These are phyloP conservation scores for Corbicula japonica DNA, from an alignment of 2,888 invertebrate genomes.

Conservation along the genomic window DNA sequence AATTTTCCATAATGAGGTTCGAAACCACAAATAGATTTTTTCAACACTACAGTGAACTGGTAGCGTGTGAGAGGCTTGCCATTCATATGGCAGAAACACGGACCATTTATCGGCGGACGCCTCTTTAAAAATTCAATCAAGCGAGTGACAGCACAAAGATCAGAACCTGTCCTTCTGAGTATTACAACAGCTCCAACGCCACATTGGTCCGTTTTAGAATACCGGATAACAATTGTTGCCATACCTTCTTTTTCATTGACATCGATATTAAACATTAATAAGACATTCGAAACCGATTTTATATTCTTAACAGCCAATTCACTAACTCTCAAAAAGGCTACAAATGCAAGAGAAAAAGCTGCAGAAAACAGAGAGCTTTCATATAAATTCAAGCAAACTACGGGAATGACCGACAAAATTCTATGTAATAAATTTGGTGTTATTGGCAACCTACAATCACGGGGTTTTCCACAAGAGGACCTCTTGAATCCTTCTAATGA, in stretches of 20 bases:
- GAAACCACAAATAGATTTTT: no score
- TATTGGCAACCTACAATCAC: slow-evolving; percentile 4
- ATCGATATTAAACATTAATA: background rate
- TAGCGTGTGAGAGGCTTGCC: no score
- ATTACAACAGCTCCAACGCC: no score
- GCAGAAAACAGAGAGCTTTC: slow-evolving; percentile 1
- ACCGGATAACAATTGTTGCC: background rate
- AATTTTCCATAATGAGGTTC: no score
- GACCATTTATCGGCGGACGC: no score
- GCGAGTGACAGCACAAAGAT: no score
- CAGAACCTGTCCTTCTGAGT: no score
- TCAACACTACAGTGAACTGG: no score
- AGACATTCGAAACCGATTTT: background rate
- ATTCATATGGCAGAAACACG: no score
- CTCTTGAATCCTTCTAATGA: no score
- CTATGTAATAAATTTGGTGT: background rate
- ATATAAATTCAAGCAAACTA: background rate
- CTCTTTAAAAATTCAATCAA: no score
- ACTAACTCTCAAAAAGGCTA: slow-evolving; percentile 7
- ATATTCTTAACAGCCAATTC: background rate
- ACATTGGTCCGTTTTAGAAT: slow-evolving; percentile 4
- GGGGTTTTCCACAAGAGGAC: no score
- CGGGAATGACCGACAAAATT: background rate
- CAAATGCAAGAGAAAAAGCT: background rate
- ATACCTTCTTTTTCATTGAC: background rate